Evolutionary conservation across 1,140 invertebrate species (phyloP).

Genomic region (Psilanteris sp.): DNA sequence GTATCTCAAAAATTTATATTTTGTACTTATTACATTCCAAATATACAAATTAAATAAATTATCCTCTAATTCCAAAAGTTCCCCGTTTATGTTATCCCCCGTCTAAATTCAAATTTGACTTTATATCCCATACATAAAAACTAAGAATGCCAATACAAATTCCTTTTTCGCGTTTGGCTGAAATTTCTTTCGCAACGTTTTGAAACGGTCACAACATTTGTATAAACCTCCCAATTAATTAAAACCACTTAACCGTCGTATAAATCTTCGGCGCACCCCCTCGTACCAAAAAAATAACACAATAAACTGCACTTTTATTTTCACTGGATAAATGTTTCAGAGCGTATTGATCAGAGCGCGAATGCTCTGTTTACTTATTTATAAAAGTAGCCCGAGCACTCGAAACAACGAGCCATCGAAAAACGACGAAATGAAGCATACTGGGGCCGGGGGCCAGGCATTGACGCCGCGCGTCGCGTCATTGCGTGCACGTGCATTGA

Average conservation of each 20-base stretch:
- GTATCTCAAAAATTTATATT: no score
- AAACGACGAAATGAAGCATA: slow-evolving; percentile 39
- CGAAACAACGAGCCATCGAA: slow-evolving; percentile 44
- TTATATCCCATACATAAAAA: no score
- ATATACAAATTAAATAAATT: no score
- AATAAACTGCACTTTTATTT: slow-evolving; percentile 53
- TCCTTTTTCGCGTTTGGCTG: no score
- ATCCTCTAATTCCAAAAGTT: no score
- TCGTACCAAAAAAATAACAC: slow-evolving; percentile 24
- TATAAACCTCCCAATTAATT: slow-evolving; percentile 44
- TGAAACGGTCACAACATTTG: slow-evolving; percentile 11
- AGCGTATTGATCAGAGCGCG: slow-evolving; percentile 39
- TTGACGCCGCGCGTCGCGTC: slow-evolving; percentile 71
- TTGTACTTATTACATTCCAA: no score
- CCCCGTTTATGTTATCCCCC: no score
- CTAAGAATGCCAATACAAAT: no score
- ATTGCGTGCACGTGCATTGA: slow-evolving; percentile 78
- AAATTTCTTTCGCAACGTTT: slow-evolving; percentile 3
- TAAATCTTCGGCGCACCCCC: slow-evolving; percentile 20
- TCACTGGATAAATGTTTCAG: slow-evolving; percentile 22
- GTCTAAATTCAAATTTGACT: no score
- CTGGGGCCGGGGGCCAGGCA: slow-evolving; percentile 5
- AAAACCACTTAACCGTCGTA: slow-evolving; percentile 31
- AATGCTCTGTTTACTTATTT: slow-evolving; percentile 57
- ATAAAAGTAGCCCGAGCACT: slow-evolving; percentile 50